Percentiles rank a stretch among this genome's conserved stretches.
Conservation (phyloP, 2,113 vertebrate genomes). For the Heloderma charlesbogerti region DNA sequence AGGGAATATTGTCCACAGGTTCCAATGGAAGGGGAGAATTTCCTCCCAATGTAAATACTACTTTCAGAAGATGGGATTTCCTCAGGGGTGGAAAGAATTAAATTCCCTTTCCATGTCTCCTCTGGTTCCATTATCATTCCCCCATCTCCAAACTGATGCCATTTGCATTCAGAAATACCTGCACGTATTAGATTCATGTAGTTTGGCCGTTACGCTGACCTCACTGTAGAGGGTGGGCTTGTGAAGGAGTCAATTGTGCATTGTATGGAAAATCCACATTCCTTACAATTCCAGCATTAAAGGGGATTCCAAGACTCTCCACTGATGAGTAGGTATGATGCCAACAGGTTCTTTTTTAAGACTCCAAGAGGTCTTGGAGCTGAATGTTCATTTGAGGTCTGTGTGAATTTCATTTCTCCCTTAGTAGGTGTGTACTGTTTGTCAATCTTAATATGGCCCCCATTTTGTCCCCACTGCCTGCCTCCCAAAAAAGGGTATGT, state of each 20-base stretch:
- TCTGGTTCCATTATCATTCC: not conserved
- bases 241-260: not conserved
- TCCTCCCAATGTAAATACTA: not conserved
- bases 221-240: not conserved
- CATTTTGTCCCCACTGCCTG: not conserved
- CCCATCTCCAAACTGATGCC: no score
- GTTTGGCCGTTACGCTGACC: not conserved
- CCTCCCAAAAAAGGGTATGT: not conserved
- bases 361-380: not conserved
- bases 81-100: not conserved
- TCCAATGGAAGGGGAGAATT: not conserved
- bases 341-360: not conserved
- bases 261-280: not conserved
- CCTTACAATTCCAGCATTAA: not conserved
- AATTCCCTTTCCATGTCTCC: not conserved
- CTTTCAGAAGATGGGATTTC: not conserved
- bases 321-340: not conserved
- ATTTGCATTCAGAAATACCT: constrained; percentile 5
- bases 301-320: not conserved
- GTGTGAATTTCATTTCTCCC: not conserved
- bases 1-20: not conserved
- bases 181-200: not conserved
- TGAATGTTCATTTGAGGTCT: not conserved
- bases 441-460: not conserved
- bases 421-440: not conserved